Conservation (phyloP, 1,140 invertebrate genomes). For the Zaprionus capensis region DNA sequence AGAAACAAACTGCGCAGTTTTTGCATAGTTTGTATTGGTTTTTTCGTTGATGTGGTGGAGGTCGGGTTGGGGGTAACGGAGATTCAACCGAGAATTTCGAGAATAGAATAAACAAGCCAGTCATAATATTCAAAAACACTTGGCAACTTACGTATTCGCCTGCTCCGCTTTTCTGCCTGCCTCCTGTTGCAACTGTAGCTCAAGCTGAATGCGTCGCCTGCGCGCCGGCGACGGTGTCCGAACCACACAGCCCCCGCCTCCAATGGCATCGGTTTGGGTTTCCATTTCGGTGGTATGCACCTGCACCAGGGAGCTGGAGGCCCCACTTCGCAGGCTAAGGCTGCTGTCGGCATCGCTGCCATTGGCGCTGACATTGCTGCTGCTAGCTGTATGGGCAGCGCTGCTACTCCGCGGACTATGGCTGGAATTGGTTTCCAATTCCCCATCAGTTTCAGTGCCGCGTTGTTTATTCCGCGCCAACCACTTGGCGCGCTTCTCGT, state of each 20-base stretch:
- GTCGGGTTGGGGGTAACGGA: background rate
- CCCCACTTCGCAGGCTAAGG: constrained; percentile 41
- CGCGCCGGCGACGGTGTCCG: constrained; percentile 65
- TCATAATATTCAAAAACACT: constrained; percentile 21
- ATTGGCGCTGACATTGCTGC: constrained; percentile 27
- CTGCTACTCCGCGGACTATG: constrained; percentile 28
- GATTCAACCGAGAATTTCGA: constrained; percentile 69
- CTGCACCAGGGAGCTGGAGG: constrained; percentile 38
- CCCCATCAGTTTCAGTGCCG: constrained; percentile 18
- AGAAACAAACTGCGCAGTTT: constrained; percentile 82
- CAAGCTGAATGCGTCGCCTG: constrained; percentile 63
- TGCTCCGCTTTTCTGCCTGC: constrained; percentile 52
- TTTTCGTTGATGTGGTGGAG: constrained; percentile 6
- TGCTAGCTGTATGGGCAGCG: constrained; percentile 8
- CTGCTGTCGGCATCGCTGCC: constrained; percentile 61
- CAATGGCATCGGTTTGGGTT: constrained; percentile 64
- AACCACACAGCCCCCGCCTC: constrained; percentile 60
- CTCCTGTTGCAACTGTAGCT: constrained; percentile 56
- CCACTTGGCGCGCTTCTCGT: constrained; percentile 79
- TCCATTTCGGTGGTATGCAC: constrained; percentile 61
- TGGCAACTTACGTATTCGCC: constrained; percentile 72
- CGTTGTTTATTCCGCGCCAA: constrained; percentile 67
- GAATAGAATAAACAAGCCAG: constrained; percentile 21
- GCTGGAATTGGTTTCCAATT: constrained; percentile 26
- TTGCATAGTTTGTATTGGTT: constrained; percentile 71